Evolutionary conservation across 2,888 invertebrate genomes (phyloP).

Genomic region (Drosophila siamana): DNA sequence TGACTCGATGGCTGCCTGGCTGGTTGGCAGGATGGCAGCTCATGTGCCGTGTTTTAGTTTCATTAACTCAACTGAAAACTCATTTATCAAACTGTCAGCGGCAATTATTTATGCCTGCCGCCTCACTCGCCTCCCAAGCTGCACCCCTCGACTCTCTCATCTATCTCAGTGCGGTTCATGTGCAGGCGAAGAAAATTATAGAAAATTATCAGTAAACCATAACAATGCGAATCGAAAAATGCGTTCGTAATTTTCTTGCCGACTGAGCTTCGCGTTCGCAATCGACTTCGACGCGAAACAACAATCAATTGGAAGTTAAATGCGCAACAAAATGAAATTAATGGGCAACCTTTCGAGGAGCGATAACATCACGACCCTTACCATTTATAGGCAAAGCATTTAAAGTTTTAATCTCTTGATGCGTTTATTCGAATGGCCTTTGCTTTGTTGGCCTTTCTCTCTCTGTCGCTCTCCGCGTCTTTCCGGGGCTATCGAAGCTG

Average conservation of each 20-base stretch:
- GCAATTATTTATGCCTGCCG: constrained; percentile 73
- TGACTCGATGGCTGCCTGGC: constrained; percentile 23
- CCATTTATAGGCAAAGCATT: constrained; percentile 46
- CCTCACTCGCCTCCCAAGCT: constrained; percentile 7
- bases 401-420: constrained; percentile 66
- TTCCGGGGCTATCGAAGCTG: constrained; percentile 20
- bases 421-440: constrained; percentile 45
- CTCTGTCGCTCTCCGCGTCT: neutral
- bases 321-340: constrained; percentile 57
- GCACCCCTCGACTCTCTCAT: neutral
- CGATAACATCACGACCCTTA: constrained; percentile 29
- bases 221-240: constrained; percentile 11
- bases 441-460: constrained; percentile 27
- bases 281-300: constrained; percentile 21
- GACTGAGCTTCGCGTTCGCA: constrained; percentile 23
- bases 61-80: constrained; percentile 73
- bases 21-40: constrained; percentile 29
- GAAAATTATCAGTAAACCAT: constrained; percentile 52
- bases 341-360: constrained; percentile 36
- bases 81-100: constrained; percentile 80
- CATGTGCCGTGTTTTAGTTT: constrained; percentile 74
- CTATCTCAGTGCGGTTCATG: constrained; percentile 33
- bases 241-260: constrained; percentile 25
- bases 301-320: constrained; percentile 57
- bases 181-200: constrained; percentile 54